These are phyloP conservation scores for Andrena marginata DNA, from an alignment of 2,888 invertebrate genomes.

Conservation along the genomic window DNA sequence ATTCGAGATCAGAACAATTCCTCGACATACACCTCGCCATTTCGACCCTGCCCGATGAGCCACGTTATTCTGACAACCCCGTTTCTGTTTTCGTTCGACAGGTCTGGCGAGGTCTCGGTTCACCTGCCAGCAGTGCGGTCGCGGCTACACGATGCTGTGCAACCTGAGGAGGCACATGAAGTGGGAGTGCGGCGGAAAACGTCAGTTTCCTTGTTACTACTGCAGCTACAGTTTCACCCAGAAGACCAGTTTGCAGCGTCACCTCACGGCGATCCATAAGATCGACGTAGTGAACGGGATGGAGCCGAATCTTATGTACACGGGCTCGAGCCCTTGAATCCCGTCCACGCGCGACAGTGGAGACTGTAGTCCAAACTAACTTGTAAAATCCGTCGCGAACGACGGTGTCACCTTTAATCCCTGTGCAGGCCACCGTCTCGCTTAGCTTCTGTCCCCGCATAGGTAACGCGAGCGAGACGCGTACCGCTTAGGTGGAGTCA, in stretches of 20 bases:
- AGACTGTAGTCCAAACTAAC: background rate
- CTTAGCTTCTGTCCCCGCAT: background rate
- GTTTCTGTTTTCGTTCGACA: slow-evolving; percentile 70
- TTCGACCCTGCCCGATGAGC: background rate
- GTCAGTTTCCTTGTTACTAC: slow-evolving; percentile 80
- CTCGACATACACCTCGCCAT: background rate
- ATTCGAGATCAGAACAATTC: background rate
- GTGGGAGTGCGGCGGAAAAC: slow-evolving; percentile 83
- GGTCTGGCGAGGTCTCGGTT: slow-evolving; percentile 68
- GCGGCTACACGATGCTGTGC: slow-evolving; percentile 75
- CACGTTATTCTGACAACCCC: slow-evolving; percentile 31
- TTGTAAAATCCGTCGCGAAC: background rate
- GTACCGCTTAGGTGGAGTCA: too few species aligned
- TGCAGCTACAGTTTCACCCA: slow-evolving; percentile 82
- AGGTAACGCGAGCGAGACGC: too few species aligned
- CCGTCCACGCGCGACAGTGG: background rate
- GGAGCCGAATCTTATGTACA: slow-evolving; percentile 54
- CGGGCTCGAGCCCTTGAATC: background rate
- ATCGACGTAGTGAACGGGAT: slow-evolving; percentile 58
- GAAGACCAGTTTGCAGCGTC: slow-evolving; percentile 81
- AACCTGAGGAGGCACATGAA: slow-evolving; percentile 81
- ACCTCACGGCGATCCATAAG: slow-evolving; percentile 82
- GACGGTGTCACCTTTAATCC: slow-evolving; percentile 3
- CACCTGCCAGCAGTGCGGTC: slow-evolving; percentile 75
- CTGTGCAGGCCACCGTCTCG: background rate